Evolutionary conservation across 2,113 vertebrate genomes (phyloP).

Genomic region (Phoxinus phoxinus): DNA sequence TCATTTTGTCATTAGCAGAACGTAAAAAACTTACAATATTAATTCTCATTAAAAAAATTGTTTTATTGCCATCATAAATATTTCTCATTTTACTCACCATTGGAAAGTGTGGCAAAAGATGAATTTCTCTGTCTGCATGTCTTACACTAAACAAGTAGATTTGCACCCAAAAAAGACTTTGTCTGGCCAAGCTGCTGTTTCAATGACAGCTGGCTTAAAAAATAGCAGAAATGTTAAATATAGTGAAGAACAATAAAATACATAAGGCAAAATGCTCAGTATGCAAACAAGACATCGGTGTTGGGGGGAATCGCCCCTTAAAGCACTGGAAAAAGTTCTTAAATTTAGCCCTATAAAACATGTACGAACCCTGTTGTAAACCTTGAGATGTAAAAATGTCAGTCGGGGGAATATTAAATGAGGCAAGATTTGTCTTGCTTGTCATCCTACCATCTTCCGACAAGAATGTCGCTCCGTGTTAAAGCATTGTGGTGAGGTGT

Average conservation of each 20-base stretch:
- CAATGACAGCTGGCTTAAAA: neutral
- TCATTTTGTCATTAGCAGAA: neutral
- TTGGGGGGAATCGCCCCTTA: neutral
- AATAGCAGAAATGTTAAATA: neutral
- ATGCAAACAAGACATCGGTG: neutral
- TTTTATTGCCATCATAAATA: neutral
- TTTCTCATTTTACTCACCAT: neutral
- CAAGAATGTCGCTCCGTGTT: slow-evolving; percentile 34
- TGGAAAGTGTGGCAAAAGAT: neutral
- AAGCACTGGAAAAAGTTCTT: neutral
- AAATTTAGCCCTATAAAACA: neutral
- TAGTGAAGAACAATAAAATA: neutral
- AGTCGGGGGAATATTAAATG: slow-evolving; percentile 14
- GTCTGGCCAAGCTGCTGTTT: neutral
- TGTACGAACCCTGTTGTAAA: neutral
- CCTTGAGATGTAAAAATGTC: slow-evolving; percentile 26
- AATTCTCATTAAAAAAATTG: neutral
- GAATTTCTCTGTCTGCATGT: neutral
- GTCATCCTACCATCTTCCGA: slow-evolving; percentile 37
- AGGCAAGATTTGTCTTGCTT: slow-evolving; percentile 35
- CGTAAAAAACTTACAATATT: neutral
- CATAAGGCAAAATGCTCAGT: neutral
- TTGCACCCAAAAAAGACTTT: neutral
- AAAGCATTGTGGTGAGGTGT: slow-evolving; percentile 32
- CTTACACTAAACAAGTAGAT: neutral